Evolutionary conservation across 1,140 invertebrate genomes (phyloP), one percentile per base, ranked within the genome.

Genomic region (Drosophila sucinea): DNA sequence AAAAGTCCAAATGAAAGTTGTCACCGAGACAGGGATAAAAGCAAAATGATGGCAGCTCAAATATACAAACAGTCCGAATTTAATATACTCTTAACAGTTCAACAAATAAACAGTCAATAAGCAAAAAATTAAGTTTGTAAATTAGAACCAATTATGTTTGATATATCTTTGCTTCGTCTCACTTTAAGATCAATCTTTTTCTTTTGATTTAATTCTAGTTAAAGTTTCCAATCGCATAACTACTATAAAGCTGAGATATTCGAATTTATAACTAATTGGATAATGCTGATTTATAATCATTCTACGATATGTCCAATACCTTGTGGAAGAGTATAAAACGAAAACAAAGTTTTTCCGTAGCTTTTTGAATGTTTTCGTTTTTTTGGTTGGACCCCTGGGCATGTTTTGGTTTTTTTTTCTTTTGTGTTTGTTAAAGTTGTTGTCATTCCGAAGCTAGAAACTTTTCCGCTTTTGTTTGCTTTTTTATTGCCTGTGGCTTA

Each of bases 341-440:
- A 25, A 70, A 87, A 38, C 17, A 86, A 86, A 77, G 70, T 87
- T 78, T 82, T 55, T 38, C 65, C 63, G 70, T 70, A 73, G 67
- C 63, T 76, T 69, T 74, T 60, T 70, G 54, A 56, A 51, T 57
- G 35, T 60, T 60, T 38, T 23, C 60, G 17, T 17, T 17, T 67
- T 70, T 65, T 71, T 63, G 68, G 73, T 69, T 38, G 40, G 47
- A 54, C 65, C 71, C 81, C 38, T 75, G 75, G 66, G 82, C 76
- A 70, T 63, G 67, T 85, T 86, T 85, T 73, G 72, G 78, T 75
- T 79, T 70, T 71, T 71, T 71, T 29, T 27, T 51, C 25, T 35
- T 35, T 1, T 38, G 7, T 38, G 51, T 55, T 55, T 29, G 27
- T 38, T 32, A 44, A 61, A 61, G 60, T 61, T 44, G 32, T 60